Conservation (phyloP, 2,113 vertebrate species). For the Pteropus alecto region DNA sequence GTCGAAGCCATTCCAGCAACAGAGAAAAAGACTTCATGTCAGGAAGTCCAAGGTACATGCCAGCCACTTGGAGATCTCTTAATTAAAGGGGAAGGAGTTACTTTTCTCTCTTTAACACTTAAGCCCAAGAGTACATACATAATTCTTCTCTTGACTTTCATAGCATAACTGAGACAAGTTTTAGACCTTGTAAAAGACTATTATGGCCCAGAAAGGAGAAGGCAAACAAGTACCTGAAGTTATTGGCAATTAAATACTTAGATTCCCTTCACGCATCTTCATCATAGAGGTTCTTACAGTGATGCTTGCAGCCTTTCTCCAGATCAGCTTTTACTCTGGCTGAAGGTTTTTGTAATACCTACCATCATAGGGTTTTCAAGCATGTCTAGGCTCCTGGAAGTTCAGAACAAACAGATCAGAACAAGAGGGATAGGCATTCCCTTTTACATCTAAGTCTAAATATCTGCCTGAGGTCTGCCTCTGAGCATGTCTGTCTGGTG, state of each 20-base stretch:
- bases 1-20: neutral
- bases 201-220: neutral
- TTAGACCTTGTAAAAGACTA: neutral
- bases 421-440: neutral
- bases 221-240: neutral
- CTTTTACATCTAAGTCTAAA: neutral
- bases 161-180: neutral
- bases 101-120: neutral
- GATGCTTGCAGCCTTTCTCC: neutral
- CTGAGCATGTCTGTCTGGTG: neutral
- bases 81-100: neutral
- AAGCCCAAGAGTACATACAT: neutral
- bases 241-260: neutral
- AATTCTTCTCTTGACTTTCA: neutral
- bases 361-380: neutral
- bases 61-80: neutral
- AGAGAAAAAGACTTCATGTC: neutral
- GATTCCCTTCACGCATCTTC: neutral
- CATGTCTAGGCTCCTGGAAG: neutral
- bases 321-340: neutral
- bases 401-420: neutral
- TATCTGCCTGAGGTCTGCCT: neutral
- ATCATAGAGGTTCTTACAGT: neutral
- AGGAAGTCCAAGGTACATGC: neutral
- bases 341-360: neutral